Base-by-base conservation (phyloP, 2,888 invertebrate species). In the Macaria notata region DNA sequence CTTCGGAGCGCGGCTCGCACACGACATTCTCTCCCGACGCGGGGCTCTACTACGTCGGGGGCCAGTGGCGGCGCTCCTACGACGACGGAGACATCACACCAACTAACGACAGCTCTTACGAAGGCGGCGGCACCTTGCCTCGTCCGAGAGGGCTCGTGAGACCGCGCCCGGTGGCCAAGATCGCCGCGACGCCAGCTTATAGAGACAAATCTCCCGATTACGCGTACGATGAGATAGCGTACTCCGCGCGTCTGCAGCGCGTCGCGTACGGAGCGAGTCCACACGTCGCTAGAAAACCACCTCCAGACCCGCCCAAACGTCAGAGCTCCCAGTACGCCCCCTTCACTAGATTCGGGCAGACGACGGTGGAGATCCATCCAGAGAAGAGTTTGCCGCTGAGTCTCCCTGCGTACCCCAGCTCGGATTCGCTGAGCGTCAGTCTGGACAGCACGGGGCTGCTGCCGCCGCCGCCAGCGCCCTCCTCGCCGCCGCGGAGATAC, bases 1-100 rank as follows among this genome's bases (percentile, higher is more conserved):
- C 95, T 36, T 93, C 93, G 46, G 95, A 95, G 72, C 87, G 94
- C 65, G 87, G 92, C 0, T 92, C 92, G 6, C 93, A 94, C 69
- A 92, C 92, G 49, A 94, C 94, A 1, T 94, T 94, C 74, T 92
- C 92, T 1, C 90, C 93, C 0, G 94, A 94, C 69, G 92, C 93
- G 50, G 92, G 85, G 3, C 81, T 93, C 46, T 93, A 93, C 79
- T 93, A 93, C 63, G 93, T 93, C 62, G 92, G 92, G 46, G 90
- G 92, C 0, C 92, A 93, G 64, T 95, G 95, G 95, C 93, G 95
- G 73, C 93, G 96, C 70, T 95, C 96, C 62, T 96, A 96, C 80
- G 97, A 97, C 81, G 97, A 97, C 78, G 97, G 97, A 19, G 97
- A 98, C 82, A 95, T 97, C 64, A 97, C 97, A 38, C 90, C 90